These are phyloP conservation scores for Guaruba guarouba DNA, from an alignment of 2,113 vertebrate genomes.

Conservation along the genomic window DNA sequence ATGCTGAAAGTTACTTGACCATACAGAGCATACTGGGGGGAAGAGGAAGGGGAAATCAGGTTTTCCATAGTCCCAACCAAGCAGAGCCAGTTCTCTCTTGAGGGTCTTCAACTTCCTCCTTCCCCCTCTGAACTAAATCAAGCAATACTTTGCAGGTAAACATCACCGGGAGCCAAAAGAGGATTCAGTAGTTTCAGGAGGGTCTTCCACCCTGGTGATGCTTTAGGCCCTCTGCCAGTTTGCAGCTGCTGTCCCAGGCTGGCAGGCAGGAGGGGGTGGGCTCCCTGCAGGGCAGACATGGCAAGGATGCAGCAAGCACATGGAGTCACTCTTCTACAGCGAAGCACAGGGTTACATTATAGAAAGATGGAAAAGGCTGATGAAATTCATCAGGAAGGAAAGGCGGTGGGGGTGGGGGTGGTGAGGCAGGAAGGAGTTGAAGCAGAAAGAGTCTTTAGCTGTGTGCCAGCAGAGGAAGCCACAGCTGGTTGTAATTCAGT, in stretches of 20 bases:
- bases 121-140: neutral
- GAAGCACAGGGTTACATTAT: accelerated
- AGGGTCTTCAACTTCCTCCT: neutral
- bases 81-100: neutral
- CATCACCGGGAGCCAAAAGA: neutral
- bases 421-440: neutral
- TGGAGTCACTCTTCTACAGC: neutral
- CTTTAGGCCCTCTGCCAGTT: neutral
- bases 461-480: neutral
- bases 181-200: neutral
- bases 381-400: neutral
- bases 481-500: neutral
- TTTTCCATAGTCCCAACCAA: neutral
- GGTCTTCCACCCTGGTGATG: neutral
- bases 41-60: neutral
- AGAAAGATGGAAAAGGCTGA: neutral
- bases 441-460: neutral
- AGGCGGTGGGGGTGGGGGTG: neutral
- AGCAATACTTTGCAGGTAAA: neutral
- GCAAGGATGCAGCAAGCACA: neutral
- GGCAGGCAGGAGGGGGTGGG: neutral
- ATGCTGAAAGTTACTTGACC: neutral
- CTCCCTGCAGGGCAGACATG: neutral
- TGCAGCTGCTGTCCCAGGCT: neutral
- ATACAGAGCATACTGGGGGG: neutral